Percentiles rank a stretch among this genome's conserved stretches.
These are phyloP conservation scores for Monarcha castaneiventris DNA, from an alignment of 2,113 vertebrate genomes.

Conservation along the genomic window DNA sequence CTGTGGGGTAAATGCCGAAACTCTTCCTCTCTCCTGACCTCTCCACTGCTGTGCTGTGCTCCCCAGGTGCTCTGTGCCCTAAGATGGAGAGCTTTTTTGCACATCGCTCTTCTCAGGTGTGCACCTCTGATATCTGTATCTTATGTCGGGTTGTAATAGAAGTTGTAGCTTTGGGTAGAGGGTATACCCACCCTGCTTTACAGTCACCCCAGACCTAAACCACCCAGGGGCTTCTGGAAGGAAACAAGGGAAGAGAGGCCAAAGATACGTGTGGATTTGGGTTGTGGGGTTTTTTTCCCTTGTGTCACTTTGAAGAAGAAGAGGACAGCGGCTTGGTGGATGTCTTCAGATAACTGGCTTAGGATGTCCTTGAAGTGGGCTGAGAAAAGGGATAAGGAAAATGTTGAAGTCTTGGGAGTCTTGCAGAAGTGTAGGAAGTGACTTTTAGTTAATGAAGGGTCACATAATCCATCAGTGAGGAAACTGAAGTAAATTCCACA, in stretches of 20 bases:
- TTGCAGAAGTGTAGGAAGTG: neutral
- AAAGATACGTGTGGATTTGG: neutral
- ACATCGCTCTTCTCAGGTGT: neutral
- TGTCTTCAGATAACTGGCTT: neutral
- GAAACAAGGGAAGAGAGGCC: neutral
- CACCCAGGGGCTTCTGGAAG: neutral
- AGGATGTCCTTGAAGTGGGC: neutral
- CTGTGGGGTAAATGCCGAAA: neutral
- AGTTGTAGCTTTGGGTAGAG: neutral
- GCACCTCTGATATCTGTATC: neutral
- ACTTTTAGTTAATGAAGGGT: neutral
- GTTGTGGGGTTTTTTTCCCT: neutral
- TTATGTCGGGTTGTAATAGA: neutral
- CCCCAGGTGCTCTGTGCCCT: neutral
- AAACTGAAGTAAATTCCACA: neutral
- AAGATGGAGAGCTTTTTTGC: neutral
- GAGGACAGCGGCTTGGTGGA: neutral
- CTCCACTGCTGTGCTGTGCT: neutral
- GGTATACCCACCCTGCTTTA: neutral
- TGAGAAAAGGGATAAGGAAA: neutral
- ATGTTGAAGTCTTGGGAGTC: neutral
- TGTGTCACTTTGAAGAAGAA: neutral
- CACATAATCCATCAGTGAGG: neutral
- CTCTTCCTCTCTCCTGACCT: neutral
- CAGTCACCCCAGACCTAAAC: neutral